Conservation (phyloP, 2,888 invertebrate genomes). For the Chironomus tentans region DNA sequence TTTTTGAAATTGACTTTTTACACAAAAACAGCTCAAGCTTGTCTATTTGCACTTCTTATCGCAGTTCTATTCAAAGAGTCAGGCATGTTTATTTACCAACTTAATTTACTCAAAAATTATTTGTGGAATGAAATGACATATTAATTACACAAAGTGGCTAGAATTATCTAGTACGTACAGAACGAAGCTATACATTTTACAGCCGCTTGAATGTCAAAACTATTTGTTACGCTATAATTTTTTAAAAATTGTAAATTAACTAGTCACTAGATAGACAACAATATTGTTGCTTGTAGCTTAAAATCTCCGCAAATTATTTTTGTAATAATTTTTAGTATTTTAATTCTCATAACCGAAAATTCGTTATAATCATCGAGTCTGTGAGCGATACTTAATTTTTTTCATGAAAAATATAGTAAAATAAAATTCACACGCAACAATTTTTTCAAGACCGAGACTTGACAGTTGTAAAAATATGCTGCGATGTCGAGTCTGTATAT, state of each 20-base stretch:
- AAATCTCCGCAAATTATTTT: neutral
- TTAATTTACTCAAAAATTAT: neutral
- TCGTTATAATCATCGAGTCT: neutral
- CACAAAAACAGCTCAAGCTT: too few species aligned
- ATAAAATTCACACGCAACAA: neutral
- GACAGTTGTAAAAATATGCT: neutral
- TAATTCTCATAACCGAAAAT: neutral
- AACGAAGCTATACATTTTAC: neutral
- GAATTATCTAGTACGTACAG: neutral
- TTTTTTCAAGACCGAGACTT: neutral
- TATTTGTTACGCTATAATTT: slow-evolving; percentile 8
- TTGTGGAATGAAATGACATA: neutral
- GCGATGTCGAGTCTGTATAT: too few species aligned
- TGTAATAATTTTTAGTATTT: neutral
- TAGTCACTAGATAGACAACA: neutral
- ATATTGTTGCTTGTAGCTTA: too few species aligned
- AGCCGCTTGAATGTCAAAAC: slow-evolving; percentile 14
- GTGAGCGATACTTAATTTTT: neutral
- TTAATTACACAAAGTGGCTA: too few species aligned
- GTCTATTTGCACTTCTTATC: too few species aligned
- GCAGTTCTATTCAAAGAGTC: too few species aligned
- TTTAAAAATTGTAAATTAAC: neutral
- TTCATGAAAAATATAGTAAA: too few species aligned
- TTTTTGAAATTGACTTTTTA: too few species aligned
- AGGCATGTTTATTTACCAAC: too few species aligned